Base-by-base conservation (phyloP, 1,140 invertebrate species). In the Brachystomella parvula region DNA sequence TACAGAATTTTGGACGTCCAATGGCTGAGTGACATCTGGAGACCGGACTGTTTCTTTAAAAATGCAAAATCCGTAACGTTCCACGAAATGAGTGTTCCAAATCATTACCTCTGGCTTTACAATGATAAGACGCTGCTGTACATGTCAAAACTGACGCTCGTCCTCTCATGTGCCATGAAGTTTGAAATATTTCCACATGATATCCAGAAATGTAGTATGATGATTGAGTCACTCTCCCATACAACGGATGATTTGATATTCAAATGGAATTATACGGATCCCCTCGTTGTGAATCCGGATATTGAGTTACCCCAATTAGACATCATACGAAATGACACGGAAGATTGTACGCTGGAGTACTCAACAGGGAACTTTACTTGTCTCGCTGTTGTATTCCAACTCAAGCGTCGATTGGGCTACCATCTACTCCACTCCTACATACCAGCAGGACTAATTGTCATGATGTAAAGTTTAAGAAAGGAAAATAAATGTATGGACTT, bases 31-130 rank as follows among this genome's bases (percentile, higher is more conserved):
- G 88, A 85, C 76, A 93, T 94, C 76, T 94, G 91, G 91, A 82
- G 90, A 63, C 91, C 91, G 0, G 91, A 94, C 78, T 91, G 89
- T 76, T 92, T 94, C 79, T 93, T 94, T 76, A 93, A 92, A 79
- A 94, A 94, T 77, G 90, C 91, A 39, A 94, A 94, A 77, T 90
- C 90, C 76, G 90, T 94, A 29, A 93, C 89, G 1, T 94, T 93
- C 73, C 90, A 93, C 71, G 90, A 93, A 80, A 94, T 94, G 90
- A 92, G 89, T 75, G 91, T 94, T 77, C 90, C 91, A 0, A 94
- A 94, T 78, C 91, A 94, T 78, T 94, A 94, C 79, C 80, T 92
- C 1, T 93, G 90, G 90, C 76, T 93, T 47, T 92, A 92, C 76
- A 88, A 92, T 75, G 90, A 93, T 75, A 92, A 92, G 77, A 92